A percentile compares a stretch with the other conserved stretches of the same genome.
Conservation (phyloP, 2,888 invertebrate species). For the Stramonita haemastoma region DNA sequence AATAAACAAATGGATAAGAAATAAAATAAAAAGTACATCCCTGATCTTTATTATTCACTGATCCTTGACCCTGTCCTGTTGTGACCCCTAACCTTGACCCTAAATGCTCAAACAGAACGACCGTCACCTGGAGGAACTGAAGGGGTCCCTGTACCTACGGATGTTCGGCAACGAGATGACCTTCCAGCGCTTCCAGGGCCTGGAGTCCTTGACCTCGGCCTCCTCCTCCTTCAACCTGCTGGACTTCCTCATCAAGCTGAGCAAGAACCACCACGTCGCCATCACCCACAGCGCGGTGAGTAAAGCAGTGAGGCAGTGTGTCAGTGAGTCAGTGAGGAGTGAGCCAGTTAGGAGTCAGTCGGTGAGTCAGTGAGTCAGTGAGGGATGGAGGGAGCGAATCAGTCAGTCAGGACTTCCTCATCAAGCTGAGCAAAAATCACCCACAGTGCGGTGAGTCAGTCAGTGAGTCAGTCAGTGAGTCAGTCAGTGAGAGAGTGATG, state of each 20-base stretch:
- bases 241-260: constrained; percentile 80
- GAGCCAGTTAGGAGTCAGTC: too few relatives aligned
- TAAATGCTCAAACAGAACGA: neutral
- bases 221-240: constrained; percentile 77
- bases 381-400: too few relatives aligned
- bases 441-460: constrained; percentile 86
- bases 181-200: constrained; percentile 77
- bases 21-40: too few relatives aligned
- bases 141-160: constrained; percentile 84
- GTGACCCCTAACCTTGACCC: too few relatives aligned
- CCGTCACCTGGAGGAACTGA: constrained; percentile 32
- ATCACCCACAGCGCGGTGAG: constrained; percentile 91
- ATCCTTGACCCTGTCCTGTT: constrained; percentile 78
- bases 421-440: constrained; percentile 84
- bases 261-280: constrained; percentile 85
- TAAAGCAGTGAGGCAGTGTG: too few relatives aligned
- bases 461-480: neutral
- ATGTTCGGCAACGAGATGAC: constrained; percentile 91
- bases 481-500: too few relatives aligned
- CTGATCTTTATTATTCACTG: too few relatives aligned
- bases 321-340: too few relatives aligned
- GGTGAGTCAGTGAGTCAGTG: too few relatives aligned
- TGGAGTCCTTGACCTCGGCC: constrained; percentile 54
- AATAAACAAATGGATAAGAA: too few relatives aligned
- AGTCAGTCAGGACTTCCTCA: constrained; percentile 77